Evolutionary conservation across 2,888 invertebrate genomes (phyloP).

Genomic region (Drosophila incognita): DNA sequence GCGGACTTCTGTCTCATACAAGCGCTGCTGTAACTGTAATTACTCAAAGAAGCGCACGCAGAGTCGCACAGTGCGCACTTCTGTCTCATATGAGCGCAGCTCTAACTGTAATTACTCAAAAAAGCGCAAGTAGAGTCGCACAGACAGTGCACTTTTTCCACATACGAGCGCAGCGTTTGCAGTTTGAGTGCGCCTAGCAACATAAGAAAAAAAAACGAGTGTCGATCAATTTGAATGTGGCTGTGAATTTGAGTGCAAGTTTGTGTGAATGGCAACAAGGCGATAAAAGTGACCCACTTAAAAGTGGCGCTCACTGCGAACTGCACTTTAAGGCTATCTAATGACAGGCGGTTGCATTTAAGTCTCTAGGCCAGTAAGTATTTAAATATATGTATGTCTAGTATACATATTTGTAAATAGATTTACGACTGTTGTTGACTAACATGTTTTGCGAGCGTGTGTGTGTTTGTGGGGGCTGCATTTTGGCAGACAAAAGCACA

Average conservation of each 20-base stretch:
- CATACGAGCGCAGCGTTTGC: not conserved
- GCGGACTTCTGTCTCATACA: not conserved
- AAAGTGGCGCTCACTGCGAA: constrained; percentile 20
- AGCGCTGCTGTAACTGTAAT: not conserved
- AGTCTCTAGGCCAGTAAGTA: constrained; percentile 59
- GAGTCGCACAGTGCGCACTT: not conserved
- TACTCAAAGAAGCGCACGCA: not conserved
- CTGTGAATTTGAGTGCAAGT: constrained; percentile 17
- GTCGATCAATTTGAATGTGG: constrained; percentile 25
- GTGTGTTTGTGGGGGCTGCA: constrained; percentile 9
- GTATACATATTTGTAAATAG: constrained; percentile 1
- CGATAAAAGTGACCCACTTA: constrained; percentile 80
- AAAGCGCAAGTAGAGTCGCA: not conserved
- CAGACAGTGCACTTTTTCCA: not conserved
- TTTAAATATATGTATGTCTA: constrained; percentile 3
- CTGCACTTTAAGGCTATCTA: constrained; percentile 46
- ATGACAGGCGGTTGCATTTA: constrained; percentile 19
- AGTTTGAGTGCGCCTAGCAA: constrained; percentile 70
- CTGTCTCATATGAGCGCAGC: not conserved
- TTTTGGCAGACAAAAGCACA: constrained; percentile 50
- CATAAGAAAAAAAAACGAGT: constrained; percentile 18
- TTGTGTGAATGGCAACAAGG: constrained; percentile 26
- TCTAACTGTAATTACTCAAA: not conserved
- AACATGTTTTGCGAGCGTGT: constrained; percentile 23
- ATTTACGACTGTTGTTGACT: constrained; percentile 9